A percentile compares a stretch with the other conserved stretches of the same genome.
These are phyloP conservation scores for Monodelphis domestica DNA, from an alignment of 2,797 vertebrate genomes.

Conservation along the genomic window DNA sequence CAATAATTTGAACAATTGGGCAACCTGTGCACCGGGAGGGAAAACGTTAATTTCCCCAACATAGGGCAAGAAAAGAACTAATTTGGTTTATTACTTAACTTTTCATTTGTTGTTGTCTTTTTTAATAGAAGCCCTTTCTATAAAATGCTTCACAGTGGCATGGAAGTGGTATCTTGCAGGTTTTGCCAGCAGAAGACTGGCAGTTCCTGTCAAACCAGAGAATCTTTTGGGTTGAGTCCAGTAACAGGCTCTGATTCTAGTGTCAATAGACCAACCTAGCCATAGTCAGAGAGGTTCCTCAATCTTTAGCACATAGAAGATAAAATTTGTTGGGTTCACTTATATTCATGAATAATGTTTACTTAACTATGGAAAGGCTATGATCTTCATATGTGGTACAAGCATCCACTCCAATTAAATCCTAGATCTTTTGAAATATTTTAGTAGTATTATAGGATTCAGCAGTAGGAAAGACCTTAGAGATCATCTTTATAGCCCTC, in stretches of 20 bases:
- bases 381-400: not conserved
- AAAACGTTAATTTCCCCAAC: not conserved
- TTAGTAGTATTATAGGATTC: not conserved
- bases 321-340: not conserved
- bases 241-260: not conserved
- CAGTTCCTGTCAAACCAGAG: not conserved
- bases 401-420: not conserved
- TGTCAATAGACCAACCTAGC: not conserved
- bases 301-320: not conserved
- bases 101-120: not conserved
- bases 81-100: not conserved
- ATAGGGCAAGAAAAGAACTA: not conserved
- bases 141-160: not conserved
- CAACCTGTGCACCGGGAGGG: constrained; percentile 82
- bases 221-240: not conserved
- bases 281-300: not conserved
- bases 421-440: not conserved
- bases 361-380: not conserved
- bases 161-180: not conserved
- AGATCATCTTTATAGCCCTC: not conserved
- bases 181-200: not conserved
- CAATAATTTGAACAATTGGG: constrained; percentile 80
- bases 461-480: not conserved
- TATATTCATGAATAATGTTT: not conserved
- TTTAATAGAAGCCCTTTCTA: not conserved